A percentile compares a stretch with the other conserved stretches of the same genome.
These are phyloP conservation scores for Aurelia sp. DNA, from an alignment of 30 jellyfish, hydroid and myxozoan genomes.

Conservation along the genomic window DNA sequence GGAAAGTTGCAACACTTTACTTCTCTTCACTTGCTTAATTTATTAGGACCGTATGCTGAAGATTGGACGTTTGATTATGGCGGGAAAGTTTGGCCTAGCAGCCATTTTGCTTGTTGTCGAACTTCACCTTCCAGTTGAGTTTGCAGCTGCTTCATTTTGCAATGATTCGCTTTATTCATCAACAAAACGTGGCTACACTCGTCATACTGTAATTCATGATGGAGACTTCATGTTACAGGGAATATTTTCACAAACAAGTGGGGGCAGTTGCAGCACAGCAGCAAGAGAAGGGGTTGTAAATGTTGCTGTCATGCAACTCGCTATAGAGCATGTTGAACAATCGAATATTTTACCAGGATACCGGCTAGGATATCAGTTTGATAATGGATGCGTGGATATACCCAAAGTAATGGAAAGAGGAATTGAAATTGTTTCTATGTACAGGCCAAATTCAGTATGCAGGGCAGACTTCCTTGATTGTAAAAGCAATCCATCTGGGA, in stretches of 20 bases:
- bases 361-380: conserved; percentile 84
- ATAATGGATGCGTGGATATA: conserved; percentile 76
- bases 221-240: conserved; percentile 91
- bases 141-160: conserved; percentile 16
- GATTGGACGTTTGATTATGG: not conserved
- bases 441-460: conserved; percentile 90
- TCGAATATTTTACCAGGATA: conserved; percentile 55
- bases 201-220: conserved; percentile 42
- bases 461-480: conserved; percentile 86
- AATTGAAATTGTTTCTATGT: conserved; percentile 88
- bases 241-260: conserved; percentile 63
- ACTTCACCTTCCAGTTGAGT: not conserved
- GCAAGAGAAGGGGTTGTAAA: conserved; percentile 63
- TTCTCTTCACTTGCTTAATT: too few species aligned
- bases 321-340: conserved; percentile 46
- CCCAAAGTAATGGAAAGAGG: conserved; percentile 93
- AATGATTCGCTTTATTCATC: conserved; percentile 28
- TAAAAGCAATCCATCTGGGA: conserved; percentile 22
- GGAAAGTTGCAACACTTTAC: too few species aligned
- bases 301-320: conserved; percentile 77
- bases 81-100: not conserved
- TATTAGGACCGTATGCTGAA: too few species aligned
- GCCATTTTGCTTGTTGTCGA: too few species aligned
- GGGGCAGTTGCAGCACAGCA: conserved; percentile 34
- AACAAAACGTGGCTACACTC: conserved; percentile 45